Evolutionary conservation across 2,888 invertebrate species (phyloP), one percentile per base, ranked within the genome.

Genomic region (Chorisops tibialis): DNA sequence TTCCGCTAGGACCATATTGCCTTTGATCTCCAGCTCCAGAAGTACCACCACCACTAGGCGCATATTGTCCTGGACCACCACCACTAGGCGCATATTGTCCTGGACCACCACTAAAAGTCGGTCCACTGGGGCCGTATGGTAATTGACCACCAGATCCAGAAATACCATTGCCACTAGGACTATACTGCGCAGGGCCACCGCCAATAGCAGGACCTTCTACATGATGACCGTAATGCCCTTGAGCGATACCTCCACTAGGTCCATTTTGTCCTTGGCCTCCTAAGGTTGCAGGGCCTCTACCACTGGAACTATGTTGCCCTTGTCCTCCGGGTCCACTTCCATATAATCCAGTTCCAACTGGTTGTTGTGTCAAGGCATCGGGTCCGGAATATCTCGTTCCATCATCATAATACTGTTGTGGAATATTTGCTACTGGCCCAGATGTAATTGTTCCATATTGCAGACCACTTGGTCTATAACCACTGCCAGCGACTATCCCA

Each of bases 401-500:
- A 7, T 9, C 30, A 30, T 30, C 30, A 30, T 30, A 43, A 52
- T 19, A 47, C n/a, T 9, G 19, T 7, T 19, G n/a, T 7, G 37
- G 19, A 11, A 21, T 11, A 38, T 38, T 38, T 37, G 38, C 5
- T 7, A 35, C 16, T n/a, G 6, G 49, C n/a, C 56, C 56, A 1
- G 56, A 56, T 11, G 30, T 45, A 11, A 56, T 16, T 19, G 64
- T 24, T 12, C 62, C 62, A 16, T 59, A 49, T 59, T 59, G 49
- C 16, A 50, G 11, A 24, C 56, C 50, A 16, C 51, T 47, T 12
- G 49, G 22, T 6, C 37, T 51, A 18, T 37, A 43, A 9, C 39
- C 16, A 7, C 51, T 18, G 3, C 52, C 51, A 21, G 43, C 19
- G 9, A 5, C 9, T 24, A 7, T 16, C 24, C 48, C 48, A 24